Evolutionary conservation across 2,797 vertebrate genomes (phyloP), one percentile per base, ranked within the genome.

Genomic region (Cryptoprocta ferox): DNA sequence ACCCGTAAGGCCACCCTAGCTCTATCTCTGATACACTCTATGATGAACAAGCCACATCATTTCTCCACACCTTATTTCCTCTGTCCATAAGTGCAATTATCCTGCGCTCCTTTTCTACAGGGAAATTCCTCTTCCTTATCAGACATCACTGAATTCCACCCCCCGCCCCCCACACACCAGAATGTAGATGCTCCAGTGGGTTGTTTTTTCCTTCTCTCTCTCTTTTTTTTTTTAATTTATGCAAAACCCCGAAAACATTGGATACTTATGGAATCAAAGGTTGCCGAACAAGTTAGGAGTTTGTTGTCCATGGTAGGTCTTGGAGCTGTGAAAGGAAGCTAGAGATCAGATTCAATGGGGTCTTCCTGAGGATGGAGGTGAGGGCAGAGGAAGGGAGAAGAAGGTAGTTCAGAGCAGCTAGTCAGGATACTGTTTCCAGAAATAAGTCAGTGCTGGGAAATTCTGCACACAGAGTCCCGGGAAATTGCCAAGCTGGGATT

Each of bases 401-500:
- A 75, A 82, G n/a, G 39, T 50, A 63, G 50, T 63, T 80, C 59
- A 88, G 65, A 95, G 75, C 30, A 28, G 63, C 61, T 63, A 37
- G n/a, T 94, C 37, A 21, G 35, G 30, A 59, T 26, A 39, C 53
- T 79, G n/a, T 45, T 93, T 85, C 35, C 88, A 93, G 68, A 70
- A 95, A 93, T 61, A 94, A 94, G 6, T 82, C 37, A 59, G 26
- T 45, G 66, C 73, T 94, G 85, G 91, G 63, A 85, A 88, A 50
- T 53, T 76, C 65, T 96, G 37, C 71, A 91, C n/a, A 90, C 68
- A 75, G 73, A 89, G 70, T 84, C 59, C 65, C 89, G 78, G 76
- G 28, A 84, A 65, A 90, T 30, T 92, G 88, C 53, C 88, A 78
- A n/a, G 12, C 37, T 96, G 82, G 35, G 94, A 90, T 53, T 94